These are phyloP conservation scores for Mamestra brassicae DNA, from an alignment of 2,888 invertebrate genomes.

Conservation along the genomic window DNA sequence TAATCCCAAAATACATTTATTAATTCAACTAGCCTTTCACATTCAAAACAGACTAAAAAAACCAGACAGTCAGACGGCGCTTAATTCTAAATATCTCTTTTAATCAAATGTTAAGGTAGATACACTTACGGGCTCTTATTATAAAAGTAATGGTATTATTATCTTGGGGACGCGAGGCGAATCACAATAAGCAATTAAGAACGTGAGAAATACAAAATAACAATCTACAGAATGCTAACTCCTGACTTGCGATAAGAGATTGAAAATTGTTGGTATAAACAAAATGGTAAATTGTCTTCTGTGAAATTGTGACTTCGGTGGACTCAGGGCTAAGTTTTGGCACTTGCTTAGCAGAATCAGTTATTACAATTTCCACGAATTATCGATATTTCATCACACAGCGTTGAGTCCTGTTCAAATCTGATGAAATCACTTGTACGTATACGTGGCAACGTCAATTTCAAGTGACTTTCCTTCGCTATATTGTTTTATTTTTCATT, in stretches of 20 bases:
- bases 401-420: background rate
- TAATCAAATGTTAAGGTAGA: conserved; percentile 48
- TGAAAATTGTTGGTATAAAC: background rate
- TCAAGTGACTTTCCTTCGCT: background rate
- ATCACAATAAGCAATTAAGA: conserved; percentile 60
- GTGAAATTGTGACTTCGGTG: background rate
- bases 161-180: conserved; percentile 43
- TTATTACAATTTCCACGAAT: conserved; percentile 1
- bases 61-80: conserved; percentile 1
- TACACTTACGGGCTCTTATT: conserved; percentile 33
- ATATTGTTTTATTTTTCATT: no score
- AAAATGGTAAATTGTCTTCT: background rate
- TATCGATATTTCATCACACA: background rate
- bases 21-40: background rate
- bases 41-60: conserved; percentile 24
- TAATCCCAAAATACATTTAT: background rate
- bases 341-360: background rate
- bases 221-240: conserved; percentile 35
- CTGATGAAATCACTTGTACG: no score
- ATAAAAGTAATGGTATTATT: conserved; percentile 50
- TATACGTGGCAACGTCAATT: background rate
- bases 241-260: conserved; percentile 7
- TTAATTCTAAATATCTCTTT: conserved; percentile 22
- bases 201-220: conserved; percentile 55
- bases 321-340: no score